Evolutionary conservation across 2,888 invertebrate species (phyloP).

Genomic region (Anticlea derivata): DNA sequence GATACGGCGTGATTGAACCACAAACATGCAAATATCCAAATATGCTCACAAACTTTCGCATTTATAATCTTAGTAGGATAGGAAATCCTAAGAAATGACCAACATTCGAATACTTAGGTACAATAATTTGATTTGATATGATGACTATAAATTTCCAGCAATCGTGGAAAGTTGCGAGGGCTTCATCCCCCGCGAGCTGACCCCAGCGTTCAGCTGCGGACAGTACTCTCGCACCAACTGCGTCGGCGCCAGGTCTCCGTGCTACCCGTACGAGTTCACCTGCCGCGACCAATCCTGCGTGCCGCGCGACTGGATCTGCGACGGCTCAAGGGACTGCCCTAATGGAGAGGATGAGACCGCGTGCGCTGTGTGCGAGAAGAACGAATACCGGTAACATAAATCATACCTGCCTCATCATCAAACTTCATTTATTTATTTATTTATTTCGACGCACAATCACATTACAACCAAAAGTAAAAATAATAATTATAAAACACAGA

Average conservation of each 20-base stretch:
- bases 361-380: slow-evolving; percentile 67
- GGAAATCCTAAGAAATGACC: too few relatives aligned
- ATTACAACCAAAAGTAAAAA: too few relatives aligned
- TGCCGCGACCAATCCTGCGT: slow-evolving; percentile 85
- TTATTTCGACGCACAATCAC: too few relatives aligned
- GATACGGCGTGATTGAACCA: too few relatives aligned
- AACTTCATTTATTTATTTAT: too few relatives aligned
- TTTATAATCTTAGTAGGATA: too few relatives aligned
- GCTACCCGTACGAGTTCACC: slow-evolving; percentile 80
- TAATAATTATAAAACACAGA: too few relatives aligned
- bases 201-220: slow-evolving; percentile 84
- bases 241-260: slow-evolving; percentile 73
- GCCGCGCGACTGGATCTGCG: slow-evolving; percentile 86
- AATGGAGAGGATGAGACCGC: slow-evolving; percentile 85
- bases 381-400: slow-evolving; percentile 66
- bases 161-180: slow-evolving; percentile 85
- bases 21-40: too few relatives aligned
- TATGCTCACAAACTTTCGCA: too few relatives aligned
- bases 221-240: slow-evolving; percentile 85
- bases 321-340: slow-evolving; percentile 85
- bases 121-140: too few relatives aligned
- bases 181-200: slow-evolving; percentile 82
- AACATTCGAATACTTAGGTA: too few relatives aligned
- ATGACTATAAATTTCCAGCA: slow-evolving; percentile 64
- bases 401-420: too few relatives aligned